Evolutionary conservation across 2,888 invertebrate species (phyloP), one percentile per base, ranked within the genome.

Genomic region (Ethmia dodecea): DNA sequence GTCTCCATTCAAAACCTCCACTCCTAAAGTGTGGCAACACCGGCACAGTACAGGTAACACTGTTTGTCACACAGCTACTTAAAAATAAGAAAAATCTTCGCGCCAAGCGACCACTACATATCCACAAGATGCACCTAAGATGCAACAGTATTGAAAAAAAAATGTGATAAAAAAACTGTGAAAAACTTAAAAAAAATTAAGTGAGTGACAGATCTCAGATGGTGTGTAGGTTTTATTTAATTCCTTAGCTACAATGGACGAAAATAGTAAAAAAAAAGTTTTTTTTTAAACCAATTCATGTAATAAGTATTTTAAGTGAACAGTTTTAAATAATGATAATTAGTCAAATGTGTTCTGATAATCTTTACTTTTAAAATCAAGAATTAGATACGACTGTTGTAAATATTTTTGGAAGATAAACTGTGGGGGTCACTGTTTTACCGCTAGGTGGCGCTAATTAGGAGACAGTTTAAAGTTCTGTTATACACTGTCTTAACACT

Each of bases 161-260:
- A 72, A 76, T 81, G 78, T 79, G 79, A 81, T 79, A 79, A 75
- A 77, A 71, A 68, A 80, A 73, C 71, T 72, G 69, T 73, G 68
- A 76, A 74, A 80, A 78, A 68, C 53, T 52, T 54, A 56, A 60
- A 72, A 77, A 76, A 79, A 76, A 53, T 49, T 52, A 64, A 80
- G 81, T 80, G 81, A 81, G 75, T 77, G 81, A 79, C 75, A 71
- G 84, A 86, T 86, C 84, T 86, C 86, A 84, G 67, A 68, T 51
- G 70, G 72, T 68, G 74, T 76, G 69, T 65, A 60, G 55, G 67
- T 63, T 72, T 60, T 69, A 76, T 74, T 76, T 73, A 71, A 72
- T 64, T 70, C 58, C 61, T 69, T 74, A 75, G 67, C 49, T 46
- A 43, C 56, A 59, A 69, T 57, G 66, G 68, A 76, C 66, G 47